Evolutionary conservation across 2,797 vertebrate genomes (phyloP).

Genomic region (Rhabdomys pumilio): DNA sequence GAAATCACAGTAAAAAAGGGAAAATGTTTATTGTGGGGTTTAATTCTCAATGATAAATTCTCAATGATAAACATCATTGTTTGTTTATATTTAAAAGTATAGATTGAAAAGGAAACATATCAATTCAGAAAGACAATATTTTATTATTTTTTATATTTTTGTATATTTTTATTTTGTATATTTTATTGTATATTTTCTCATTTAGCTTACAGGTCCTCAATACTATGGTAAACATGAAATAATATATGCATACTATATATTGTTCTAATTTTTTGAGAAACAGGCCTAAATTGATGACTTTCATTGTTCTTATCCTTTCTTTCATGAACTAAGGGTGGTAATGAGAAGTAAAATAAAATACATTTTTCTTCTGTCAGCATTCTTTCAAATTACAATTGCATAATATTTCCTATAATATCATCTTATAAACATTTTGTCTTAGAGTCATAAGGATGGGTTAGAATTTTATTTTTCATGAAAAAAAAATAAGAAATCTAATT

Average conservation of each 20-base stretch:
- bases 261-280: not conserved
- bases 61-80: not conserved
- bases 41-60: not conserved
- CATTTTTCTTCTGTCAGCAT: not conserved
- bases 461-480: not conserved
- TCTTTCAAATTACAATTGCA: not conserved
- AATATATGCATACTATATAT: not conserved
- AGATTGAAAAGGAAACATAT: not conserved
- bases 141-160: not conserved
- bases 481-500: not conserved
- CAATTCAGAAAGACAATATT: not conserved
- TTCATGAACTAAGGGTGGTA: not conserved
- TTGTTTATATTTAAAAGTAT: not conserved
- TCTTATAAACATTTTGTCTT: not conserved
- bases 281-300: too few species aligned
- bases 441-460: not conserved
- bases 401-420: not conserved
- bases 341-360: too few species aligned
- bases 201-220: not conserved
- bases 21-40: not conserved
- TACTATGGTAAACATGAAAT: not conserved
- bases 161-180: not conserved
- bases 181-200: not conserved
- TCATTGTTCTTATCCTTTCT: not conserved
- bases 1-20: not conserved